A percentile compares a stretch with the other conserved stretches of the same genome.
These are phyloP conservation scores for Phymanthus crucifer DNA, from an alignment of 92 coral and sea anemone species.

Conservation along the genomic window DNA sequence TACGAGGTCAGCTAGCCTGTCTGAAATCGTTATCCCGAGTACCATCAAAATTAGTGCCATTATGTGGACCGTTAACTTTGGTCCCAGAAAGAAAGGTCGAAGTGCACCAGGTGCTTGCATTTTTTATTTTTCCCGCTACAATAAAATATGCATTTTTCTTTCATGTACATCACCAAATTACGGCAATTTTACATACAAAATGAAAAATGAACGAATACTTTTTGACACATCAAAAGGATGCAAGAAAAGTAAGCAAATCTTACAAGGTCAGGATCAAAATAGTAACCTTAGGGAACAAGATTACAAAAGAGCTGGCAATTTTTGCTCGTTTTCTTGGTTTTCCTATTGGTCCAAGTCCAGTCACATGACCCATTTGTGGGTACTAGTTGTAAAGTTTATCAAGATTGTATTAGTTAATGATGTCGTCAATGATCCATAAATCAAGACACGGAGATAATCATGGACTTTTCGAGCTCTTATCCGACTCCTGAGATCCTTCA, in stretches of 20 bases:
- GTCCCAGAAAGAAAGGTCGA: conserved; percentile 17
- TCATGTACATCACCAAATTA: background rate
- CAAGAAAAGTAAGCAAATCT: background rate
- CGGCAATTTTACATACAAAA: background rate
- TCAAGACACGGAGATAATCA: conserved; percentile 87
- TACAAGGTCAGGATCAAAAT: background rate
- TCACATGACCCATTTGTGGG: conserved; percentile 20
- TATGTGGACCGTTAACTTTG: background rate
- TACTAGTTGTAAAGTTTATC: conserved; percentile 21
- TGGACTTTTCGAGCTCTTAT: conserved; percentile 87
- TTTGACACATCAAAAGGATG: background rate
- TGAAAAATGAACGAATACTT: background rate
- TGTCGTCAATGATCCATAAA: conserved; percentile 98
- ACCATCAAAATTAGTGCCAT: conserved; percentile 5
- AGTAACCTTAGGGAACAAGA: background rate
- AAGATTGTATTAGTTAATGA: conserved; percentile 58
- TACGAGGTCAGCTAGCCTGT: conserved; percentile 27
- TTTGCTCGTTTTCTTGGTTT: background rate
- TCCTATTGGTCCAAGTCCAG: conserved; percentile 17
- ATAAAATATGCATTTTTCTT: conserved; percentile 8
- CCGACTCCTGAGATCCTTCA: conserved; percentile 73
- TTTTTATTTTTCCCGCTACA: conserved; percentile 15
- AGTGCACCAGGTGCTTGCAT: conserved; percentile 8
- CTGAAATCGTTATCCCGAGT: conserved; percentile 17
- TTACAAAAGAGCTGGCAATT: background rate